Percentiles rank a stretch among this genome's conserved stretches.
These are phyloP conservation scores for Drosophila histrio DNA, from an alignment of 2,888 invertebrate genomes.

Conservation along the genomic window DNA sequence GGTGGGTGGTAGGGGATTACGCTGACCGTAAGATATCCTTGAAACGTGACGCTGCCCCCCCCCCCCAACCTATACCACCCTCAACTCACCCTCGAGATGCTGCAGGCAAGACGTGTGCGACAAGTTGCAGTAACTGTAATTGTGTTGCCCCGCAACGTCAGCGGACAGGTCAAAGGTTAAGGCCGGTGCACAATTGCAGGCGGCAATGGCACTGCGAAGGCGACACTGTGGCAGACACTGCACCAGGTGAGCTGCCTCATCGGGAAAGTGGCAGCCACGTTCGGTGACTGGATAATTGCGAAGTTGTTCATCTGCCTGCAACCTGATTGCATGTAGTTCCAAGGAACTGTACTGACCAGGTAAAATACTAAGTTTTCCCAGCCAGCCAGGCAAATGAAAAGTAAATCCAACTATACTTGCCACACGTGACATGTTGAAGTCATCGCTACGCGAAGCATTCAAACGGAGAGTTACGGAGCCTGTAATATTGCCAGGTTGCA, in stretches of 20 bases:
- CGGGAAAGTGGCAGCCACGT: constrained; percentile 72
- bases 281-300: constrained; percentile 44
- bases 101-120: constrained; percentile 67
- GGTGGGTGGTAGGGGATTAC: not conserved
- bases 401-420: constrained; percentile 55
- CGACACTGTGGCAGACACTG: constrained; percentile 73
- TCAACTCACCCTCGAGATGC: constrained; percentile 61
- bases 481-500: constrained; percentile 15
- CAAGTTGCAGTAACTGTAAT: constrained; percentile 65
- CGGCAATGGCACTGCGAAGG: constrained; percentile 43
- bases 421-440: constrained; percentile 49
- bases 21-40: constrained; percentile 6
- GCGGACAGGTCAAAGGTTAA: constrained; percentile 16
- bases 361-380: constrained; percentile 55
- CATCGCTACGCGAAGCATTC: constrained; percentile 69
- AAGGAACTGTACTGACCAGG: constrained; percentile 54
- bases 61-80: no score
- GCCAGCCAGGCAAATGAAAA: constrained; percentile 64
- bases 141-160: not conserved
- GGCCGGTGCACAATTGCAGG: constrained; percentile 76
- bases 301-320: constrained; percentile 52
- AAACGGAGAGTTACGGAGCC: constrained; percentile 61
- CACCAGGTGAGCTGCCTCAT: constrained; percentile 56
- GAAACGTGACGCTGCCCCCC: not conserved
- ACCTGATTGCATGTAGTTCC: constrained; percentile 42